Evolutionary conservation across 2,113 vertebrate species (phyloP).

Genomic region (Stictonetta naevosa): DNA sequence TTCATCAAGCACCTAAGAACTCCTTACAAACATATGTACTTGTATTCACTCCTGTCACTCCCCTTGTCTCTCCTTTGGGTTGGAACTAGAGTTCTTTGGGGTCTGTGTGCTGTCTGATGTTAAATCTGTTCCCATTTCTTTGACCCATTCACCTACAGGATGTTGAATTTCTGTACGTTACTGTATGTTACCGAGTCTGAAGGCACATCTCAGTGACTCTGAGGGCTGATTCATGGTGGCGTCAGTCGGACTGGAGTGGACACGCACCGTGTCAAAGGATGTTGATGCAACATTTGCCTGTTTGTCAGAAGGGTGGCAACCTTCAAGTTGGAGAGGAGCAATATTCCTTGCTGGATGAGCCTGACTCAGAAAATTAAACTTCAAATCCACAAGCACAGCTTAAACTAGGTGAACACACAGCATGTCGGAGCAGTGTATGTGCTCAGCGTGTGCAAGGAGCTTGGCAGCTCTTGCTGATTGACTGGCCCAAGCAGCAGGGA

Average conservation of each 20-base stretch:
- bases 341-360: neutral
- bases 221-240: neutral
- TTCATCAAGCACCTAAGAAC: neutral
- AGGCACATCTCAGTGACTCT: accelerated
- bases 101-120: neutral
- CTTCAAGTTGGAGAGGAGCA: neutral
- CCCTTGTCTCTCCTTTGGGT: neutral
- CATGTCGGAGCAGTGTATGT: neutral
- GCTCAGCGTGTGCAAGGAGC: accelerated
- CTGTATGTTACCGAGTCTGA: neutral
- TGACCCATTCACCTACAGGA: neutral
- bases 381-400: neutral
- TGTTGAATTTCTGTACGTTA: neutral
- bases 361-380: neutral
- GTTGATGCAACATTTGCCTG: neutral
- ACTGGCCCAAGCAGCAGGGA: neutral
- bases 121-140: neutral
- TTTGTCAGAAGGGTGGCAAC: neutral
- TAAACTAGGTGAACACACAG: accelerated
- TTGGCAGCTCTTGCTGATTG: neutral
- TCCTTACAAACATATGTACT: neutral
- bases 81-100: neutral
- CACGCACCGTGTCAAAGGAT: accelerated
- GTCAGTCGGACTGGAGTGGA: neutral
- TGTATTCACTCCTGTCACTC: neutral